phyloP scores from a whole-genome alignment of 2,797 vertebrate genomes.

The Diplodus puntazzo region DNA sequence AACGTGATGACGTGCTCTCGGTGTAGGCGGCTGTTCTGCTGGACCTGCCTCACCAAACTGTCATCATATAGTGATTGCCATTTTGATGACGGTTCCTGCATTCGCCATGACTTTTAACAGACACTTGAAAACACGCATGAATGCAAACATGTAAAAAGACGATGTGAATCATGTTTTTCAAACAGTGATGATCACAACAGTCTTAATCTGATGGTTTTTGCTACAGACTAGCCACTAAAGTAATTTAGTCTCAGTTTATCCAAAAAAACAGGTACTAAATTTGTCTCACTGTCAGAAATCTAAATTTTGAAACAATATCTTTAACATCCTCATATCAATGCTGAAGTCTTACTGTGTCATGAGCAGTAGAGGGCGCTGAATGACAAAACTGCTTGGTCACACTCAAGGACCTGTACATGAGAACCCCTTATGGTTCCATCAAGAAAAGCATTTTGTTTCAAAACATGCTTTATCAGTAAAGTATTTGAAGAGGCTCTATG shows the following conservation, averaged over 20 bases:
- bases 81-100: rapidly evolving
- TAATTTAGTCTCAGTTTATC: not conserved
- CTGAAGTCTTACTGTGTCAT: not conserved
- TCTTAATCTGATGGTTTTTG: slow-evolving; percentile 7
- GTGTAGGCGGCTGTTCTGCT: slow-evolving; percentile 86
- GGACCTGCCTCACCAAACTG: slow-evolving; percentile 78
- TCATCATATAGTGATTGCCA: rapidly evolving
- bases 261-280: not conserved
- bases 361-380: slow-evolving; percentile 25
- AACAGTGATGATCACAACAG: not conserved
- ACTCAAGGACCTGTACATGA: too few relatives aligned
- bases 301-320: not conserved
- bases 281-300: too few relatives aligned
- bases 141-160: not conserved
- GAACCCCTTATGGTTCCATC: not conserved
- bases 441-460: not conserved
- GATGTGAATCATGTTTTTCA: not conserved
- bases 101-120: too few relatives aligned
- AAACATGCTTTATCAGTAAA: not conserved
- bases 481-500: not conserved
- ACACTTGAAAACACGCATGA: not conserved
- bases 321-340: not conserved
- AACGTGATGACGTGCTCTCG: slow-evolving; percentile 86
- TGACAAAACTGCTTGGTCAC: not conserved
- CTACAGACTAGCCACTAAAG: not conserved